phyloP scores from a whole-genome alignment of 1,140 invertebrate genomes.

The Catajapyx aquilonaris region DNA sequence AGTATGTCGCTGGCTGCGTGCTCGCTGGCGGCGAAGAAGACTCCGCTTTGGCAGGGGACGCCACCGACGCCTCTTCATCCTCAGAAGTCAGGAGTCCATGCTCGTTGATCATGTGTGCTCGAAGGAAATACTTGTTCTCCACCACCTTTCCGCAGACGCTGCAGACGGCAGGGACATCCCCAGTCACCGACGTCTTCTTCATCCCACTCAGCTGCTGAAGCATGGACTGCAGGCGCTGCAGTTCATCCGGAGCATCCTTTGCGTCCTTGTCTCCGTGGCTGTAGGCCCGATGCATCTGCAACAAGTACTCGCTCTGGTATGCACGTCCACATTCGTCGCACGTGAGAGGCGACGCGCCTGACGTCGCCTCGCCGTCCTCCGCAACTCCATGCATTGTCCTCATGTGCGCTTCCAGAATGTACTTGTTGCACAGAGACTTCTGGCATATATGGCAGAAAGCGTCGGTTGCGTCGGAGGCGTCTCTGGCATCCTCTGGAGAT shows the following conservation, averaged over 20 bases:
- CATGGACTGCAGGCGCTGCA: constrained; percentile 78
- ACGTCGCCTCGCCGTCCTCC: too few species aligned
- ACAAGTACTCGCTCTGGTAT: constrained; percentile 29
- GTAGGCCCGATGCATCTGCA: constrained; percentile 29
- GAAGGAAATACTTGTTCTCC: constrained; percentile 30
- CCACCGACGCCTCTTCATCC: constrained; percentile 12
- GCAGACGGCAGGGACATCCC: constrained; percentile 23
- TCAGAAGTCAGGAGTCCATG: constrained; percentile 27
- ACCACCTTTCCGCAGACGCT: constrained; percentile 33
- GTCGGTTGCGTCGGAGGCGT: too few species aligned
- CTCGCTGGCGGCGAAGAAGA: not conserved
- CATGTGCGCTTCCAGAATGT: constrained; percentile 79
- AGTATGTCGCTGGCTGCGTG: constrained; percentile 10
- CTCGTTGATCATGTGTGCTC: constrained; percentile 34
- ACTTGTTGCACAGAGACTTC: constrained; percentile 90
- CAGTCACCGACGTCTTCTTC: constrained; percentile 21
- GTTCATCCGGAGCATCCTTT: constrained; percentile 31
- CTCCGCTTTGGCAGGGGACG: constrained; percentile 3
- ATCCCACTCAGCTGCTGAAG: constrained; percentile 67
- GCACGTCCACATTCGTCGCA: constrained; percentile 30
- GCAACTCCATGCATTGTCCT: constrained; percentile 54
- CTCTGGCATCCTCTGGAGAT: constrained; percentile 46
- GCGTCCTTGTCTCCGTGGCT: constrained; percentile 5
- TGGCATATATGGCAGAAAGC: constrained; percentile 86
- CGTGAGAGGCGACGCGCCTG: too few species aligned